phyloP scores from a whole-genome alignment of 2,888 invertebrate genomes.

The Netelia inedita region DNA sequence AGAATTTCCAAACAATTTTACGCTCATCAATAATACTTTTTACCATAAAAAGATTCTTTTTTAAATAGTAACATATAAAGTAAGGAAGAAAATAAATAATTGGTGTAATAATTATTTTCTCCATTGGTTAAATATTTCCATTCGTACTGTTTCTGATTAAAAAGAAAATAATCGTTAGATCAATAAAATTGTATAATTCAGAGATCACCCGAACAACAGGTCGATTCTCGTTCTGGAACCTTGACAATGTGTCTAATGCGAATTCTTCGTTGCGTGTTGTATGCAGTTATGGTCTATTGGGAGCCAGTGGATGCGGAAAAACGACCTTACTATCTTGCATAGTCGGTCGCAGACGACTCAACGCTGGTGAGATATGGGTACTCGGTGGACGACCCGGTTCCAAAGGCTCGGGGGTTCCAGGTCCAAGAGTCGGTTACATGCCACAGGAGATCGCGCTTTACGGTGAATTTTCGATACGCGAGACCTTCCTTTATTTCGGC shows the following conservation, averaged over 20 bases:
- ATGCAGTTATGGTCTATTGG: constrained; percentile 92
- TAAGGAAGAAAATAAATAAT: background rate
- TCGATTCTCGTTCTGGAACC: too few relatives aligned
- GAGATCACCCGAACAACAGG: too few relatives aligned
- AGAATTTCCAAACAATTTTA: background rate
- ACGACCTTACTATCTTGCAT: constrained; percentile 95
- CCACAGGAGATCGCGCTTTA: constrained; percentile 95
- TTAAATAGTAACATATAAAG: too few relatives aligned
- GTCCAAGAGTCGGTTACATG: constrained; percentile 94
- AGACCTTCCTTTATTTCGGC: constrained; percentile 94
- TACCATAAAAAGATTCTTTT: background rate
- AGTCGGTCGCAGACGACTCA: constrained; percentile 91
- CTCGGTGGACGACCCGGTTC: constrained; percentile 90
- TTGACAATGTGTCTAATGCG: background rate
- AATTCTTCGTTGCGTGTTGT: background rate
- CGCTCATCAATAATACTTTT: too few relatives aligned
- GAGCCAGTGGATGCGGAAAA: constrained; percentile 97
- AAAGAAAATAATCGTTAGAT: too few relatives aligned
- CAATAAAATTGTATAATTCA: too few relatives aligned
- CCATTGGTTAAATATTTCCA: too few relatives aligned
- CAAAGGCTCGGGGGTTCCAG: constrained; percentile 89
- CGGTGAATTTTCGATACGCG: constrained; percentile 92
- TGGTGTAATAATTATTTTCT: background rate
- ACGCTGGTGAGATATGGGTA: constrained; percentile 91
- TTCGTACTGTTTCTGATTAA: too few relatives aligned